Base-by-base conservation (phyloP, 2,797 vertebrate genomes). In the Cuniculus paca region DNA sequence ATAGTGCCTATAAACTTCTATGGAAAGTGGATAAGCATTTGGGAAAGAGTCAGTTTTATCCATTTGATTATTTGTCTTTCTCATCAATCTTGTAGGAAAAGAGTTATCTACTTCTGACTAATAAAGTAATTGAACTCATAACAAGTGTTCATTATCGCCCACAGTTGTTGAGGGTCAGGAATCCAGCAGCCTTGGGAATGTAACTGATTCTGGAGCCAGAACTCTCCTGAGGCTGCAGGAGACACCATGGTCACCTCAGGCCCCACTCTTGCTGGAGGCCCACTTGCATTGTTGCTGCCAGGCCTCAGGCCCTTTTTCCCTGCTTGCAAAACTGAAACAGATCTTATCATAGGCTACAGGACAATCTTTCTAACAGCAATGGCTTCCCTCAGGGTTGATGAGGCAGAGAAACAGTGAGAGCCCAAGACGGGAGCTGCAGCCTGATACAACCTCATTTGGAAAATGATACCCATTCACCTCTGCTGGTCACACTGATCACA, bases 1-100 rank as follows among this genome's bases (percentile, higher is more conserved):
- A 48, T 31, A 61, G 50, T 77, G 22, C 19, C 89, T 74, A 79
- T 56, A 56, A 70, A n/a, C 10, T 50, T 28, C 16, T 63, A 80
- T 34, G 61, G 56, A 97, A 98, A 84, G 7, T 60, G 3, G 84
- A 6, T 22, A 65, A 84, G 6, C 4, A 31, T 26, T 16, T 82
- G 22, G 36, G 22, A 45, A 88, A 80, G 68, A 45, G 72, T 6
- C 31, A 0, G 13, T 28, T 88, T 72, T 88, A 34, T 56, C 20
- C 6, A 42, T 28, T 72, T 91, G 74, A 56, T 94, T 87, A 63
- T 91, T 68, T 56, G 58, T 90, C 48, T 83, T 94, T 60, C 50
- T 72, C 36, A 60, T 95, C 12, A 74, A 10, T 95, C 22, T 72
- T 52, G 0, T n/a, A 78, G 13, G 28, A 6, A 34, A 19, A 36